phyloP scores from a whole-genome alignment of 1,140 invertebrate species.

The Scaptodrosophila lebanonensis region DNA sequence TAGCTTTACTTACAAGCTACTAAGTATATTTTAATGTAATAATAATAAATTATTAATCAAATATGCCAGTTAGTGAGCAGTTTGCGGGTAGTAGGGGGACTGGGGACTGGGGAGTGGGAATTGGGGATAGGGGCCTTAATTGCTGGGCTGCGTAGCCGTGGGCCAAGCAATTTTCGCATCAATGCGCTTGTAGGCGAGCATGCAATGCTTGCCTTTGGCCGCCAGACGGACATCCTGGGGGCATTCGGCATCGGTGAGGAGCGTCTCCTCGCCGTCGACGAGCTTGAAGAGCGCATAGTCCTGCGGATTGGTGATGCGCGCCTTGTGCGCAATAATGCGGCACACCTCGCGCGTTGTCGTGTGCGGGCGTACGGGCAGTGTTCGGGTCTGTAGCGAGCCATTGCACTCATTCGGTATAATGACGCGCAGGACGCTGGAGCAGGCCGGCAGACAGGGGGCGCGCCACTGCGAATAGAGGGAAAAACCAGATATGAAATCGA shows the following conservation, averaged over 20 bases:
- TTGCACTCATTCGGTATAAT: slow-evolving; percentile 94
- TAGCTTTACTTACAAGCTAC: slow-evolving; percentile 66
- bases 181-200: slow-evolving; percentile 95
- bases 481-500: background rate
- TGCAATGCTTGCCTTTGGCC: slow-evolving; percentile 86
- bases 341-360: slow-evolving; percentile 95
- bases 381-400: slow-evolving; percentile 93
- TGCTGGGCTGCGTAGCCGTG: slow-evolving; percentile 66
- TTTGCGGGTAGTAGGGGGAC: slow-evolving; percentile 25
- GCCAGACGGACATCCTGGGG: slow-evolving; percentile 90
- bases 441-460: slow-evolving; percentile 70
- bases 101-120: background rate
- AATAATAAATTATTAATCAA: slow-evolving; percentile 75
- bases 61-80: slow-evolving; percentile 71
- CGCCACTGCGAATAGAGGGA: slow-evolving; percentile 76
- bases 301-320: slow-evolving; percentile 95
- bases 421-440: slow-evolving; percentile 88
- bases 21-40: slow-evolving; percentile 75
- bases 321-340: slow-evolving; percentile 94
- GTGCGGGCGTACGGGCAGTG: slow-evolving; percentile 92
- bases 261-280: slow-evolving; percentile 93
- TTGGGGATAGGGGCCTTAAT: slow-evolving; percentile 15
- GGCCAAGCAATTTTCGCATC: slow-evolving; percentile 99
- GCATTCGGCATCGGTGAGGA: slow-evolving; percentile 91
- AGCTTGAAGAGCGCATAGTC: slow-evolving; percentile 96